phyloP scores from a whole-genome alignment of 2,888 invertebrate genomes.

The Acleris literana region DNA sequence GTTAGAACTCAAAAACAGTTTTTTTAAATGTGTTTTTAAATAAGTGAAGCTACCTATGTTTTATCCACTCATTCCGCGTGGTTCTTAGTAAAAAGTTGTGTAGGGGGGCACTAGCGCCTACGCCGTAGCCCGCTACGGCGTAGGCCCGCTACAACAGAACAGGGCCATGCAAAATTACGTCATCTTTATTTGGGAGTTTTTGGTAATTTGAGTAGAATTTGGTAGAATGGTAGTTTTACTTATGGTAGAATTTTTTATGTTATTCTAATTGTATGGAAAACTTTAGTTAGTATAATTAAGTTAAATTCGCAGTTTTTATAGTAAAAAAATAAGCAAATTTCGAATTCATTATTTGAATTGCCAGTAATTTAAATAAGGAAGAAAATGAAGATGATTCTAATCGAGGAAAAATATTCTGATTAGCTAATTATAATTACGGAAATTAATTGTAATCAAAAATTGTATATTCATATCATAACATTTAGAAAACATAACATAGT shows the following conservation, averaged over 20 bases:
- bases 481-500: too few relatives aligned
- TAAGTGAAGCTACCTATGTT: slow-evolving; percentile 79
- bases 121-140: slow-evolving; percentile 62
- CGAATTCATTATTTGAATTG: too few relatives aligned
- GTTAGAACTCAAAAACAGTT: neutral
- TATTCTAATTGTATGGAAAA: neutral
- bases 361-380: too few relatives aligned
- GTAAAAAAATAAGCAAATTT: too few relatives aligned
- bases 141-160: slow-evolving; percentile 63
- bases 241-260: neutral
- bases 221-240: slow-evolving; percentile 3
- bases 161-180: slow-evolving; percentile 43
- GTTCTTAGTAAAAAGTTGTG: slow-evolving; percentile 82
- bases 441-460: too few relatives aligned
- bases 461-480: too few relatives aligned
- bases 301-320: too few relatives aligned
- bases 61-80: slow-evolving; percentile 82
- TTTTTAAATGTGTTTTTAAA: slow-evolving; percentile 1
- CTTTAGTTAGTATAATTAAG: too few relatives aligned
- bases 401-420: too few relatives aligned
- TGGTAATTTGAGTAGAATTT: slow-evolving; percentile 15
- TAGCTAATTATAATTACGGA: too few relatives aligned
- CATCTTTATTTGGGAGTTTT: slow-evolving; percentile 22
- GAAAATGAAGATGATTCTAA: too few relatives aligned
- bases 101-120: slow-evolving; percentile 67